These are phyloP conservation scores for Schrankia costaestrigalis DNA, from an alignment of 2,888 invertebrate genomes.

Conservation along the genomic window DNA sequence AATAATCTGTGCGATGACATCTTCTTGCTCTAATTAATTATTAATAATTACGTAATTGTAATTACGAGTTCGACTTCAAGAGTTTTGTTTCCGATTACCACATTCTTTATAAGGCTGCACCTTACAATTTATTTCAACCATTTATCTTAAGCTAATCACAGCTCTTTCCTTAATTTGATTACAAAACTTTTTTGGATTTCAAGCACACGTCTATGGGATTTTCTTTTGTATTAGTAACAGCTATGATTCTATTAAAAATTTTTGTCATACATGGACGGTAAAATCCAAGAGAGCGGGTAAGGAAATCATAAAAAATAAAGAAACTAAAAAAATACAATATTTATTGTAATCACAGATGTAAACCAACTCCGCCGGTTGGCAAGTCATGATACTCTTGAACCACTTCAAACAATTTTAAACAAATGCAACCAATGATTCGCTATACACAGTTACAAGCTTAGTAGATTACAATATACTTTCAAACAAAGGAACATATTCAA, in stretches of 20 bases:
- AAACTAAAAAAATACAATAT: conserved; percentile 61
- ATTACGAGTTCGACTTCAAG: no score
- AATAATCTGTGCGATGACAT: no score
- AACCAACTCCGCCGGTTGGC: conserved; percentile 35
- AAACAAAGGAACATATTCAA: conserved; percentile 29
- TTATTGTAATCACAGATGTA: conserved; percentile 74
- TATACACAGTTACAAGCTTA: conserved; percentile 40
- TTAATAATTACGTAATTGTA: no score
- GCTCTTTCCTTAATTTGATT: conserved; percentile 24
- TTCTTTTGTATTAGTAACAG: no score
- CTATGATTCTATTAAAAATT: no score
- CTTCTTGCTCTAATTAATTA: no score
- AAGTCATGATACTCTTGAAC: conserved; percentile 32
- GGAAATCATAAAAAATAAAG: conserved; percentile 31
- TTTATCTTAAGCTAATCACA: conserved; percentile 32
- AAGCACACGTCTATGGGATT: no score
- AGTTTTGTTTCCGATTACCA: no score
- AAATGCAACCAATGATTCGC: conserved; percentile 40
- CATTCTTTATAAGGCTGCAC: conserved; percentile 12
- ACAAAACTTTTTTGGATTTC: background rate
- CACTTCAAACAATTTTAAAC: conserved; percentile 36
- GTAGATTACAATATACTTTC: conserved; percentile 28
- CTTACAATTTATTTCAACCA: conserved; percentile 18
- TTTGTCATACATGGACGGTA: conserved; percentile 7
- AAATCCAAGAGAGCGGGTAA: conserved; percentile 17